These are phyloP conservation scores for Macrochelys suwanniensis DNA, from an alignment of 2,797 vertebrate species.

Conservation along the genomic window DNA sequence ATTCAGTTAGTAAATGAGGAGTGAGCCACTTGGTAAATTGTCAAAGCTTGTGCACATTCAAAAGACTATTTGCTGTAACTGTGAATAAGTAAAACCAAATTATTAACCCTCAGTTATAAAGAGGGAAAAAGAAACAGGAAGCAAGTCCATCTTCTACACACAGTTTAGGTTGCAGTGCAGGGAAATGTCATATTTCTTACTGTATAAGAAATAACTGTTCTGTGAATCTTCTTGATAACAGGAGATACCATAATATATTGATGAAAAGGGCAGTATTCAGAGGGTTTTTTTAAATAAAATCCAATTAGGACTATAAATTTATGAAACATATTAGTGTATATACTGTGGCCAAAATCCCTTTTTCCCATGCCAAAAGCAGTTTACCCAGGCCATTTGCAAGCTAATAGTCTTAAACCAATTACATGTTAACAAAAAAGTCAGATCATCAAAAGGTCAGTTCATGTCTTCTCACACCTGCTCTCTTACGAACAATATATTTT, in stretches of 20 bases:
- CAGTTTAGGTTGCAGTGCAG: neutral
- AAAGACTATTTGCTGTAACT: neutral
- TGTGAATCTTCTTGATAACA: neutral
- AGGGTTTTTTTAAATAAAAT: neutral
- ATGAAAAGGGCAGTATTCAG: rapidly evolving
- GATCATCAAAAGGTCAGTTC: neutral
- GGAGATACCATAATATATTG: neutral
- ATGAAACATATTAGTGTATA: neutral
- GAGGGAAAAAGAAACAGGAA: neutral
- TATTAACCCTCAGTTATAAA: neutral
- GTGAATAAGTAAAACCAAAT: neutral
- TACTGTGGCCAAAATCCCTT: neutral
- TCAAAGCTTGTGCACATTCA: neutral
- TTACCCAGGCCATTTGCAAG: neutral
- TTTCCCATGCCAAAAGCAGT: neutral
- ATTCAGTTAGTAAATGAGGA: constrained; percentile 13
- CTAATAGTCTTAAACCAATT: neutral
- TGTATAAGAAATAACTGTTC: neutral
- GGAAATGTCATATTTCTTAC: neutral
- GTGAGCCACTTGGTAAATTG: neutral
- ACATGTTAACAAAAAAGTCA: neutral
- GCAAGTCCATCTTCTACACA: neutral
- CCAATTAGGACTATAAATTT: neutral
- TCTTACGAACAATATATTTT: neutral
- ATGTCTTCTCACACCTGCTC: neutral